Conservation (phyloP, 2,797 vertebrate species). For the Xenopus petersii region DNA sequence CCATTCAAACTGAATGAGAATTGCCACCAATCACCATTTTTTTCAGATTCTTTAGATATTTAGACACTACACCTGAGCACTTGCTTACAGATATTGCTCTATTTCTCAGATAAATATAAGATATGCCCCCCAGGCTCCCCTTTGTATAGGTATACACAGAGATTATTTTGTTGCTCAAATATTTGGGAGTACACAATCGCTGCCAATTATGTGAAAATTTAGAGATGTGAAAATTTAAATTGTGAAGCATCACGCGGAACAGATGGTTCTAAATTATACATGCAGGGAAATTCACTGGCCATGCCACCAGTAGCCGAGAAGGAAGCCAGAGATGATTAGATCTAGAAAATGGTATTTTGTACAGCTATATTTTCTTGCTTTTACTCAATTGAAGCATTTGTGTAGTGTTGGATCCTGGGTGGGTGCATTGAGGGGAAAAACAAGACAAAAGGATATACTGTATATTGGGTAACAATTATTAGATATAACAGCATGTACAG, state of each 20-base stretch:
- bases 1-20: too few relatives aligned
- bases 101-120: neutral
- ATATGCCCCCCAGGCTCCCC: neutral
- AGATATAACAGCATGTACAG: too few relatives aligned
- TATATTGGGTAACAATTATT: too few relatives aligned
- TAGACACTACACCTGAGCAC: too few relatives aligned
- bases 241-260: constrained; percentile 62
- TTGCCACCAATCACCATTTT: too few relatives aligned
- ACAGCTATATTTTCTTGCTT: neutral
- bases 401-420: neutral
- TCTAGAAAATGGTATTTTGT: neutral
- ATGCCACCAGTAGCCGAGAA: constrained; percentile 60
- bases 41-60: too few relatives aligned
- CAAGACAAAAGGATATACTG: too few relatives aligned
- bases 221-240: constrained; percentile 65
- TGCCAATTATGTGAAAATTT: constrained; percentile 58
- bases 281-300: constrained; percentile 62
- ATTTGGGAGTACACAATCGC: constrained; percentile 50
- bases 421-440: too few relatives aligned
- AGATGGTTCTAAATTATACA: constrained; percentile 71
- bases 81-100: neutral
- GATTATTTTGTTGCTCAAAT: constrained; percentile 26
- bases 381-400: neutral
- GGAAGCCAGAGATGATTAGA: neutral
- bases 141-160: neutral